phyloP scores from a whole-genome alignment of 2,888 invertebrate genomes.

The Eremobia ochroleuca region DNA sequence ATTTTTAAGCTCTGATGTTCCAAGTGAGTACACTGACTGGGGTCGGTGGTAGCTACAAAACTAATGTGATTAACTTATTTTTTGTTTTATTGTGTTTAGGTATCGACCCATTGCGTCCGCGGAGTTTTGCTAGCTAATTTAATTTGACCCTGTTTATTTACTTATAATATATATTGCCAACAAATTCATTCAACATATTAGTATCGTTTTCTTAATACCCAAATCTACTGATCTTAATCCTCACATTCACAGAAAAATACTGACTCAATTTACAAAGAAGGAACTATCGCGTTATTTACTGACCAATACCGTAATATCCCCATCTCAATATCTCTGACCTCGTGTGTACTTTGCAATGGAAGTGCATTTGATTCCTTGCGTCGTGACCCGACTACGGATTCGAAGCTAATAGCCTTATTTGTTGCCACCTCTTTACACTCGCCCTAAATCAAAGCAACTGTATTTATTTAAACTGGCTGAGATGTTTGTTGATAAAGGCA shows the following conservation, averaged over 20 bases:
- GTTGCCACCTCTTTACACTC: constrained; percentile 79
- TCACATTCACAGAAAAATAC: background rate
- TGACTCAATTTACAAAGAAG: background rate
- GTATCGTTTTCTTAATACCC: background rate
- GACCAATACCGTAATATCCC: constrained; percentile 20
- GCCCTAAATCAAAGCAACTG: constrained; percentile 70
- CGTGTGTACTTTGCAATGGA: constrained; percentile 71
- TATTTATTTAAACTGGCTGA: constrained; percentile 58
- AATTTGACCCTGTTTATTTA: too few species aligned
- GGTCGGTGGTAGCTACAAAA: too few species aligned
- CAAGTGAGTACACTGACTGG: too few species aligned
- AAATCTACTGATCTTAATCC: background rate
- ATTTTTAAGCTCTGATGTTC: too few species aligned
- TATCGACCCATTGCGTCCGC: too few species aligned
- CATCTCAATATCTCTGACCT: constrained; percentile 29
- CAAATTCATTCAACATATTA: background rate
- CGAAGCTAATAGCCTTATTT: constrained; percentile 87
- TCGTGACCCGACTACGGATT: constrained; percentile 88
- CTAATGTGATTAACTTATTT: too few species aligned
- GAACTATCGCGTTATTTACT: constrained; percentile 6
- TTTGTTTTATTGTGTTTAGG: too few species aligned
- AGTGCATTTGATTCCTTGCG: constrained; percentile 87
- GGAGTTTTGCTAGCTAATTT: too few species aligned
- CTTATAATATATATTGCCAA: too few species aligned
- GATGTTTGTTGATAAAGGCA: constrained; percentile 41